Percentiles rank a stretch among this genome's conserved stretches.
phyloP scores from a whole-genome alignment of 2,797 vertebrate genomes.

The Numenius phaeopus region DNA sequence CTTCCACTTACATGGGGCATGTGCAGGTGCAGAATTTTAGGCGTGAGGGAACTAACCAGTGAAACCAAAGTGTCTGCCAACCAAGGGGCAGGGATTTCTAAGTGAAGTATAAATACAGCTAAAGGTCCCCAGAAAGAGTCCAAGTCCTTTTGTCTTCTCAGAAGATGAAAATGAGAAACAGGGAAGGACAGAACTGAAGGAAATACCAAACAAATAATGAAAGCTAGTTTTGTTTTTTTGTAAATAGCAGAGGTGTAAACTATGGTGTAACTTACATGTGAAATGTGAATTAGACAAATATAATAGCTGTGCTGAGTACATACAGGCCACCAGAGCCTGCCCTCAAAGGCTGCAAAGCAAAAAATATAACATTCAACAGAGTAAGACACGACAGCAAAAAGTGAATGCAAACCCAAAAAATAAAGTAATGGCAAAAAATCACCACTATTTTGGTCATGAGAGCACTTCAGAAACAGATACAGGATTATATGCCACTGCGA shows the following conservation, averaged over 20 bases:
- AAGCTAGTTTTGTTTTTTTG: neutral
- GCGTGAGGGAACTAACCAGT: accelerated
- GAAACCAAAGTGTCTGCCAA: neutral
- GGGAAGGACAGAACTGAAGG: neutral
- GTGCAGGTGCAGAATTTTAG: neutral
- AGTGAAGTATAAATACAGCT: neutral
- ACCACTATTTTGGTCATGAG: neutral
- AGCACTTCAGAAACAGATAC: neutral
- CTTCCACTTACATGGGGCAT: neutral
- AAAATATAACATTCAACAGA: neutral
- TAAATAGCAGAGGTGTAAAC: neutral
- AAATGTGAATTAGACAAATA: neutral
- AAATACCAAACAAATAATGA: neutral
- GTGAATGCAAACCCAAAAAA: neutral
- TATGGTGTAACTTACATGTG: neutral
- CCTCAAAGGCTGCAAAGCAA: neutral
- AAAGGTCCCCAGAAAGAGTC: neutral
- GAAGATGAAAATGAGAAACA: neutral
- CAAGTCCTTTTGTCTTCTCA: neutral
- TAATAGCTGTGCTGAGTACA: neutral
- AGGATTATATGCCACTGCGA: neutral
- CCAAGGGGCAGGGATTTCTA: neutral
- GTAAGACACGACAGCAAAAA: neutral
- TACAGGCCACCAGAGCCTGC: neutral
- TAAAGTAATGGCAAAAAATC: neutral